Evolutionary conservation across 2,888 invertebrate genomes (phyloP).

Genomic region (Falcaria lacertinaria): DNA sequence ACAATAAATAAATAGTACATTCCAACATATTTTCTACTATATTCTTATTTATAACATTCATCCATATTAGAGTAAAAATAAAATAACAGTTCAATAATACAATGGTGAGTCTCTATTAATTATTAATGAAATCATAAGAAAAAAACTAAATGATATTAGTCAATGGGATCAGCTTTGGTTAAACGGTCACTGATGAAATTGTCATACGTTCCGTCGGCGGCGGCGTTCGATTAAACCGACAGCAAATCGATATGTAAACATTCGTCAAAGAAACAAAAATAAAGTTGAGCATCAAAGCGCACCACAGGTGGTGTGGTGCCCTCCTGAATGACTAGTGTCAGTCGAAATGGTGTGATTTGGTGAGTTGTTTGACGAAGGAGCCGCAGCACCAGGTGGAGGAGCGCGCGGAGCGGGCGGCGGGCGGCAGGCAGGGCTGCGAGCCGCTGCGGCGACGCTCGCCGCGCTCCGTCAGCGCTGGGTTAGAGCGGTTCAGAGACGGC

Average conservation of each 20-base stretch:
- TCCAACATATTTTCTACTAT: neutral
- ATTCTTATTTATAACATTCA: neutral
- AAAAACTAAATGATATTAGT: slow-evolving; percentile 35
- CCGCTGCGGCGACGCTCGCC: slow-evolving; percentile 39
- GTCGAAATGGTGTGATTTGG: slow-evolving; percentile 87
- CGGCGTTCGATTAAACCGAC: slow-evolving; percentile 6
- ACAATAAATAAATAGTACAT: neutral
- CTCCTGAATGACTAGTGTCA: slow-evolving; percentile 55
- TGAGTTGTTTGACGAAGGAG: slow-evolving; percentile 87
- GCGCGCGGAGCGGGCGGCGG: slow-evolving; percentile 69
- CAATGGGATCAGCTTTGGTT: slow-evolving; percentile 51
- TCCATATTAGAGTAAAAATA: neutral
- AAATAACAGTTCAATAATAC: slow-evolving; percentile 7
- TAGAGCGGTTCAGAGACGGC: slow-evolving; percentile 58
- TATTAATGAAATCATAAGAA: slow-evolving; percentile 18
- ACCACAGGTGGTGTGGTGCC: slow-evolving; percentile 11
- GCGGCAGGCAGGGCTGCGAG: slow-evolving; percentile 16
- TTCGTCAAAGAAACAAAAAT: slow-evolving; percentile 22
- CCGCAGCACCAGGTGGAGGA: slow-evolving; percentile 89
- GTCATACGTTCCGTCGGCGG: slow-evolving; percentile 19
- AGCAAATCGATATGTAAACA: slow-evolving; percentile 26
- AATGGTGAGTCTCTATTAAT: slow-evolving; percentile 27
- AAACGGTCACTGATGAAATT: slow-evolving; percentile 33
- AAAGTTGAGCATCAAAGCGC: slow-evolving; percentile 19
- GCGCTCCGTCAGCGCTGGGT: slow-evolving; percentile 68